Evolutionary conservation across 2,797 vertebrate genomes (phyloP), one percentile per base, ranked within the genome.

Genomic region (Poeciliopsis presidionis): DNA sequence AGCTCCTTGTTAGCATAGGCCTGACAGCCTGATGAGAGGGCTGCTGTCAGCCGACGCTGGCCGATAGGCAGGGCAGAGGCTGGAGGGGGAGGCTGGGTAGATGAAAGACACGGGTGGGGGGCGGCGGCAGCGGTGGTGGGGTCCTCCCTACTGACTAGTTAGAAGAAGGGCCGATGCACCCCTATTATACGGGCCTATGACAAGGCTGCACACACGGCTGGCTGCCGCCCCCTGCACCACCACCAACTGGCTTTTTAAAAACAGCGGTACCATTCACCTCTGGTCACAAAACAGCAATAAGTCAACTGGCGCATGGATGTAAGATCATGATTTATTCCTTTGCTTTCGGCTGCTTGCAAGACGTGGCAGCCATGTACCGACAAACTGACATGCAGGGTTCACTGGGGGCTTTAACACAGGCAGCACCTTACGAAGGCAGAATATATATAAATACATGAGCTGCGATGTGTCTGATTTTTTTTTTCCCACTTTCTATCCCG

Each of bases 71-170:
- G 91, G 91, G 89, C 91, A 88, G 88, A 93, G 92, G 88, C 91
- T 87, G 87, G 91, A 90, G 91, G 91, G 90, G 93, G 91, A 91
- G 91, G 86, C 89, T 81, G 82, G 73, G 90, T 86, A 87, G 90
- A 93, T 93, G 90, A 91, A 92, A 92, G 94, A 91, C 86, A 81
- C 33, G 78, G 81, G 88, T 85, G 87, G 85, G 73, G 53, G 87
- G 84, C 81, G 87, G 82, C 80, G 81, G 84, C 63, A 5, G 78
- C 41, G 61, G 74, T 13, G 80, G 63, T 30, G 84, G 88, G 89
- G 91, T 87, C 96, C 93, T 96, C 98, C 97, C 97, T 96, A 94
- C 95, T 98, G 98, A 97, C 98, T 98, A 98, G 97, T 98, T 97
- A 97, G 95, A 95, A 93, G 93, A 95, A 91, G 96, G 95, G 94